These are phyloP conservation scores for Vultur gryphus DNA, from an alignment of 2,797 vertebrate genomes.

Conservation along the genomic window DNA sequence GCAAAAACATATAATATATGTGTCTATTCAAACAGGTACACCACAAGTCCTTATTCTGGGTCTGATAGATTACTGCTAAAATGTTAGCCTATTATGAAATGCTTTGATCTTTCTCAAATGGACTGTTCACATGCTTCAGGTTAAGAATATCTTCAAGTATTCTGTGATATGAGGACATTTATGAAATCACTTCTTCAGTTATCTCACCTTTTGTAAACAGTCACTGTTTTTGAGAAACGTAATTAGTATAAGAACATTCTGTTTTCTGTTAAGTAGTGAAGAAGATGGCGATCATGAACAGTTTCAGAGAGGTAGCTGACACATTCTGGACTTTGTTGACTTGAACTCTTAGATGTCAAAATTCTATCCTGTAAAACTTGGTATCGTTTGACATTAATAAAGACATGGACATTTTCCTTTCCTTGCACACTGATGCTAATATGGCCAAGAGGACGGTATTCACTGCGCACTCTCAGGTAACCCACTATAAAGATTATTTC, in stretches of 20 bases:
- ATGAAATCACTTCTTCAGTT: not conserved
- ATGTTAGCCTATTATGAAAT: not conserved
- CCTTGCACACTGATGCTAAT: accelerated
- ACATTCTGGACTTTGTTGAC: not conserved
- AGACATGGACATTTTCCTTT: not conserved
- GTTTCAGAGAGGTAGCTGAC: not conserved
- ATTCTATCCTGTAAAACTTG: not conserved
- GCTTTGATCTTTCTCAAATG: not conserved
- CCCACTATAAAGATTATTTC: not conserved
- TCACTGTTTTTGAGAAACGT: not conserved
- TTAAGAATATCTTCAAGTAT: not conserved
- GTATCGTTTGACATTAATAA: not conserved
- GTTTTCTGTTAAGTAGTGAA: not conserved
- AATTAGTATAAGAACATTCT: not conserved
- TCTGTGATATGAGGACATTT: not conserved
- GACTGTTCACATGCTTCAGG: not conserved
- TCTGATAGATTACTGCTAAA: not conserved
- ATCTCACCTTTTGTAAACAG: not conserved
- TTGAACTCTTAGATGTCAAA: not conserved
- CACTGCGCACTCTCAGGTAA: accelerated
- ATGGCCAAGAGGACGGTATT: not conserved
- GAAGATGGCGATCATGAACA: accelerated
- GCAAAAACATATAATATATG: not conserved
- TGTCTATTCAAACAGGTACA: not conserved
- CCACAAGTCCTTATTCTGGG: not conserved